Base-by-base conservation (phyloP, 2,113 vertebrate genomes). In the Gallinago paraguaiae region DNA sequence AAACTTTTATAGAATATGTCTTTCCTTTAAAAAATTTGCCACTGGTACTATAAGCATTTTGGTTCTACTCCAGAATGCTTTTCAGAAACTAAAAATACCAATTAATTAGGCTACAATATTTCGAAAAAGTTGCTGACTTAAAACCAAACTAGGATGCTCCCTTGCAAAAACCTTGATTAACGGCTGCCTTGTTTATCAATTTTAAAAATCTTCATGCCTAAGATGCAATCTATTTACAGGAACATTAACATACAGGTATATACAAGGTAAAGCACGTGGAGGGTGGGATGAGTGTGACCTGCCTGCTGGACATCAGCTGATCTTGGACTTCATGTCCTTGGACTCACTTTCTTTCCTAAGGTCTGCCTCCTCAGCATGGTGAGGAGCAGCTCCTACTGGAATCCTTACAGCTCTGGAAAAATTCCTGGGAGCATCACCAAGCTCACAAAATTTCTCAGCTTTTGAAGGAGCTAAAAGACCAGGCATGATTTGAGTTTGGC, bases 311-410 rank as follows among this genome's bases (percentile, higher is more conserved):
- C 15, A 45, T 22, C 18, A 56, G 12, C 22, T 60, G 31, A 60
- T 41, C 24, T 23, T 3, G 0, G 18, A 13, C 22, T 27, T 30
- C 1, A 0, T 19, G 15, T 45, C n/a, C 48, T 60, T 65, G 20
- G 33, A 15, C n/a, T 25, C 48, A 7, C 7, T n/a, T 51, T 68
- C 41, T 70, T 79, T 33, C n/a, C 24, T n/a, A 14, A 76, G 30
- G 8, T 64, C 63, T 63, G 35, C 28, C 31, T 83, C 41, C 54
- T 60, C 59, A 50, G 53, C 1, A 2, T n/a, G 43, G 31, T 22
- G 5, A 2, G 37, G 54, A 63, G 39, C 18, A 72, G 17, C 25
- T 70, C 78, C 70, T 41, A 41, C 39, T 75, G 56, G 25, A 79
- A 56, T 35, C 4, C 30, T 17, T 24, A n/a, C 19, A 61, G 56